These are phyloP conservation scores for Heteropelma amictum DNA, from an alignment of 2,888 invertebrate genomes.

Conservation along the genomic window DNA sequence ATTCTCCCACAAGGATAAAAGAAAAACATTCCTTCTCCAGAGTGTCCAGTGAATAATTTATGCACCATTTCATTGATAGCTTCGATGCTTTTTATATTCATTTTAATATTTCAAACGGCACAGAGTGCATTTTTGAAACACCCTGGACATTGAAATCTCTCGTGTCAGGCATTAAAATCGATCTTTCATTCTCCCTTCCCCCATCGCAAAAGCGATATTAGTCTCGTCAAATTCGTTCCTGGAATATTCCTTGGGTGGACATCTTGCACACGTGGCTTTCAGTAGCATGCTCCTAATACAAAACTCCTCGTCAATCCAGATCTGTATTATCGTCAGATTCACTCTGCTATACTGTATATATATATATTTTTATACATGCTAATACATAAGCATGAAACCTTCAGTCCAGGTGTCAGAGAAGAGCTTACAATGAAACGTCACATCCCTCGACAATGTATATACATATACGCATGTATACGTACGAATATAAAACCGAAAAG, in stretches of 20 bases:
- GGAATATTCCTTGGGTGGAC: constrained; percentile 44
- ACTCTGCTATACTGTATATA: constrained; percentile 7
- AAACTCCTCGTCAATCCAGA: constrained; percentile 2
- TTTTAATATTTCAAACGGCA: no score
- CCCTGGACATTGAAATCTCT: no score
- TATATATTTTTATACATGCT: not conserved
- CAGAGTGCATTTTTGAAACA: no score
- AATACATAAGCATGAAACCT: not conserved
- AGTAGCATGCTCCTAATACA: not conserved
- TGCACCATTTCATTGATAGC: no score
- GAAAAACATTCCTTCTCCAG: no score
- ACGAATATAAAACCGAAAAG: constrained; percentile 20
- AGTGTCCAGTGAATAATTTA: no score
- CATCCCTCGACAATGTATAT: constrained; percentile 60
- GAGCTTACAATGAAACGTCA: constrained; percentile 72
- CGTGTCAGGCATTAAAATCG: not conserved
- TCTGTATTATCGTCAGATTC: constrained; percentile 39
- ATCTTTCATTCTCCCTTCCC: not conserved
- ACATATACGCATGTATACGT: constrained; percentile 5
- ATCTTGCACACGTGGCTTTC: constrained; percentile 23
- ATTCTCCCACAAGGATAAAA: no score
- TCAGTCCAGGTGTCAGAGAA: constrained; percentile 73
- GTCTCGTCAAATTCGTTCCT: constrained; percentile 48
- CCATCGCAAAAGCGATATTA: constrained; percentile 16
- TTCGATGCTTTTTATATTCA: no score